A percentile compares a stretch with the other conserved stretches of the same genome.
These are phyloP conservation scores for Pogonognathellus flavescens DNA, from an alignment of 1,140 invertebrate genomes.

Conservation along the genomic window DNA sequence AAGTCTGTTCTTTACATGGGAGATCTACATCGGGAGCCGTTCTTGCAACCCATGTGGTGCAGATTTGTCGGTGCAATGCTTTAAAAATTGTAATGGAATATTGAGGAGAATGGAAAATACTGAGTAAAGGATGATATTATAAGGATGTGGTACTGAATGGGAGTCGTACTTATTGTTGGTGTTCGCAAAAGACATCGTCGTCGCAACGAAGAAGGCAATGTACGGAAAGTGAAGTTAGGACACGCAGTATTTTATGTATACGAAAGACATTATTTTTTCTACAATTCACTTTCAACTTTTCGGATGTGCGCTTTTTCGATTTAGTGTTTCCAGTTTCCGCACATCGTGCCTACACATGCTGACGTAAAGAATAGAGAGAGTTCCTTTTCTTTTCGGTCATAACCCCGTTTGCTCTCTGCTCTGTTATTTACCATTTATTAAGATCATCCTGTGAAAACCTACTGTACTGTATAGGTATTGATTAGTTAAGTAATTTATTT, in stretches of 20 bases:
- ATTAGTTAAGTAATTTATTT: too few relatives aligned
- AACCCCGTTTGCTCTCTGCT: background rate
- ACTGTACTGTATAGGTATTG: too few relatives aligned
- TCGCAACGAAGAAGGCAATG: background rate
- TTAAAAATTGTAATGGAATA: too few relatives aligned
- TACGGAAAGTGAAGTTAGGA: background rate
- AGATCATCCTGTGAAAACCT: too few relatives aligned
- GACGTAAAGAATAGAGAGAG: background rate
- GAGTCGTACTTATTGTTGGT: background rate
- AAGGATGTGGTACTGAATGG: background rate
- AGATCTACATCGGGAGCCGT: too few relatives aligned
- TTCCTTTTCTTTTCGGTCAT: constrained; percentile 33
- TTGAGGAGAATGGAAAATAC: too few relatives aligned
- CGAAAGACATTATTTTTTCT: constrained; percentile 3
- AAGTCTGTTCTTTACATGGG: too few relatives aligned
- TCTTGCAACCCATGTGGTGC: too few relatives aligned
- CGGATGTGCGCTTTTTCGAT: constrained; percentile 42
- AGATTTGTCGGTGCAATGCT: too few relatives aligned
- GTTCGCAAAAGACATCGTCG: background rate
- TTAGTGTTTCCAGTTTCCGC: constrained; percentile 34
- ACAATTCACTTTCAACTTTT: constrained; percentile 19
- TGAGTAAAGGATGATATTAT: too few relatives aligned
- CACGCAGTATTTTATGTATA: constrained; percentile 1
- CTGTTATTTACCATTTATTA: too few relatives aligned
- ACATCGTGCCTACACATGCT: background rate